These are phyloP conservation scores for Mormyrus proboscirostris DNA, from an alignment of 2,797 vertebrate species.

Conservation along the genomic window DNA sequence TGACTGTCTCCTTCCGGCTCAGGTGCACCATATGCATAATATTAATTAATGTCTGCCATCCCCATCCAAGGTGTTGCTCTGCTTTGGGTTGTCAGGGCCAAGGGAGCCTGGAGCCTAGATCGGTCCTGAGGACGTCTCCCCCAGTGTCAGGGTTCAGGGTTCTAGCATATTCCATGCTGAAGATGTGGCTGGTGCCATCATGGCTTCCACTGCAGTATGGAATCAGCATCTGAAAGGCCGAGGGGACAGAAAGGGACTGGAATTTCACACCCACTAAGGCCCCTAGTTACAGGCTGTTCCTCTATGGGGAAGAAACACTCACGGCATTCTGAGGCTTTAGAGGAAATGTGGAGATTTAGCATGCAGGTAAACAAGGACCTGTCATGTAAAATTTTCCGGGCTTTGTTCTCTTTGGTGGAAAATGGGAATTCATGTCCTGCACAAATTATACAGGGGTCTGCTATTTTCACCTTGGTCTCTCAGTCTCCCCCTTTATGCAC, in stretches of 20 bases:
- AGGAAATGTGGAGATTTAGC: background rate
- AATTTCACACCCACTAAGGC: background rate
- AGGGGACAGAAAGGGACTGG: background rate
- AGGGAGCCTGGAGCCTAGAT: background rate
- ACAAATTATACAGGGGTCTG: background rate
- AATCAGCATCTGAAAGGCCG: background rate
- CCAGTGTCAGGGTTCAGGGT: background rate
- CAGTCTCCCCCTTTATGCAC: background rate
- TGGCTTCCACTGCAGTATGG: background rate
- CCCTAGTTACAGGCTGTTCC: background rate
- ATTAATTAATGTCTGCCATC: background rate
- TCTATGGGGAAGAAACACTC: background rate
- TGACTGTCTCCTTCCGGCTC: background rate
- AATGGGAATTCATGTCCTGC: background rate
- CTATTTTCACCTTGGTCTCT: background rate
- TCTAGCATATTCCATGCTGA: background rate
- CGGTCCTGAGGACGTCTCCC: background rate
- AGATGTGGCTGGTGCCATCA: background rate
- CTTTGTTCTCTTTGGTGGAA: background rate
- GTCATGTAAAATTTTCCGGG: background rate
- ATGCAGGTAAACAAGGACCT: background rate
- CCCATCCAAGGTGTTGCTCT: background rate
- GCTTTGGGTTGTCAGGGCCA: background rate
- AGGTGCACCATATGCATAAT: background rate
- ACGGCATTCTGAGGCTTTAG: background rate